Percentiles rank a stretch among this genome's conserved stretches.
Conservation (phyloP, 2,888 invertebrate species). For the Pseudoips prasinana region DNA sequence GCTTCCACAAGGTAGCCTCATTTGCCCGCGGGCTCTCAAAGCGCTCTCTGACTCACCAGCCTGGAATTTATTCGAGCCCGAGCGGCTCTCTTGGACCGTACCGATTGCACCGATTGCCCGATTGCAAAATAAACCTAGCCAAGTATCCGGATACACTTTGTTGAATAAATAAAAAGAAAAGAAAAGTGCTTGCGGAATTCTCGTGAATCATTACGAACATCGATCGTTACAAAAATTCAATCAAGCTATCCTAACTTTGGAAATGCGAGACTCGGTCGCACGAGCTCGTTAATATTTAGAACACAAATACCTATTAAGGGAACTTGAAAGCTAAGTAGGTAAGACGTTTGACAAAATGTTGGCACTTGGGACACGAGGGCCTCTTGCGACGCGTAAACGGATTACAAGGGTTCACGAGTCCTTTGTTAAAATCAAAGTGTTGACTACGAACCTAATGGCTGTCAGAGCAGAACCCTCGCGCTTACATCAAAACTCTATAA, state of each 20-base stretch:
- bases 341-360: slow-evolving; percentile 58
- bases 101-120: too few species aligned
- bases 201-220: slow-evolving; percentile 3
- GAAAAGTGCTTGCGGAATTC: slow-evolving; percentile 2
- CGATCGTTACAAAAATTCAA: slow-evolving; percentile 8
- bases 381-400: slow-evolving; percentile 61
- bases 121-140: slow-evolving; percentile 30
- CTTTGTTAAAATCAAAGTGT: slow-evolving; percentile 70
- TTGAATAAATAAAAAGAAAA: neutral
- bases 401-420: slow-evolving; percentile 61
- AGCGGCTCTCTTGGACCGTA: slow-evolving; percentile 31
- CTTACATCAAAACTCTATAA: slow-evolving; percentile 9
- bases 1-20: slow-evolving; percentile 23
- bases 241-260: slow-evolving; percentile 7
- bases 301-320: slow-evolving; percentile 40
- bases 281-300: slow-evolving; percentile 28
- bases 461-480: slow-evolving; percentile 29
- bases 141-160: slow-evolving; percentile 8
- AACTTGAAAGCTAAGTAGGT: slow-evolving; percentile 46
- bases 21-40: slow-evolving; percentile 32
- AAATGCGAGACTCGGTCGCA: slow-evolving; percentile 8
- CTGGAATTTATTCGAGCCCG: slow-evolving; percentile 34
- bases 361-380: slow-evolving; percentile 50
- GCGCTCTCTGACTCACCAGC: slow-evolving; percentile 30
- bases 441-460: slow-evolving; percentile 62